Percentiles rank a stretch among this genome's conserved stretches.
phyloP scores from a whole-genome alignment of 1,140 invertebrate species.

The Saxidomus purpurata region DNA sequence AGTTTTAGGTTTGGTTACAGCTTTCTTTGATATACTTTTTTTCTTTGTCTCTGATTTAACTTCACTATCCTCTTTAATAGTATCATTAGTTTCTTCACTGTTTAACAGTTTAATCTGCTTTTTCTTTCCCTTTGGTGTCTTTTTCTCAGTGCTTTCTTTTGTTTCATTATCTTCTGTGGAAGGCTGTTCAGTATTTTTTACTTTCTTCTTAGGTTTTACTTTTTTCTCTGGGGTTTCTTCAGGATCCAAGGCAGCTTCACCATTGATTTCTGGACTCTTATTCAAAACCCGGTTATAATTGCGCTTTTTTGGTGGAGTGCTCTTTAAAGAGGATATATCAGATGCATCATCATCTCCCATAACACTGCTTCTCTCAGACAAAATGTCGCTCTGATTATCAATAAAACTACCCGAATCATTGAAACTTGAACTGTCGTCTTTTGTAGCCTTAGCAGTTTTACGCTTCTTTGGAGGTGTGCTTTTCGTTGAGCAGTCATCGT shows the following conservation, averaged over 20 bases:
- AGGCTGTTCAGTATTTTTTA: conserved; percentile 62
- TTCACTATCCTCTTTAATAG: background rate
- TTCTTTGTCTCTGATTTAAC: conserved; percentile 1
- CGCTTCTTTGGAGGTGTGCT: conserved; percentile 62
- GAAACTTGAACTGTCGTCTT: conserved; percentile 48
- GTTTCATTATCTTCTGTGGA: background rate
- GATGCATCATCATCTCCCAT: conserved; percentile 61
- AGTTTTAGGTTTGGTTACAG: background rate
- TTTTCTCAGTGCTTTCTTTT: conserved; percentile 15
- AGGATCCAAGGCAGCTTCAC: conserved; percentile 5
- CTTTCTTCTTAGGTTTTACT: conserved; percentile 66
- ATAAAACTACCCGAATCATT: conserved; percentile 56
- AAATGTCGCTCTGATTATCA: conserved; percentile 67
- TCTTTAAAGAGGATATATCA: conserved; percentile 57
- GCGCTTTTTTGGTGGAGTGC: conserved; percentile 62
- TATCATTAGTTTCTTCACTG: conserved; percentile 2
- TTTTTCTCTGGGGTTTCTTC: conserved; percentile 46
- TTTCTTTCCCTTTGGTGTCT: conserved; percentile 54
- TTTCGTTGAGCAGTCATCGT: conserved; percentile 45
- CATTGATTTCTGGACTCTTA: conserved; percentile 65
- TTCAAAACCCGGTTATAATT: conserved; percentile 54
- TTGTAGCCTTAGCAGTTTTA: conserved; percentile 46
- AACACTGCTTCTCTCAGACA: conserved; percentile 55
- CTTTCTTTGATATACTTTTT: conserved; percentile 43
- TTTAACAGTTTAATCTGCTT: background rate